Percentiles rank a stretch among this genome's conserved stretches.
Evolutionary conservation across 30 jellyfish, hydroid and myxozoan genomes (phyloP).

Genomic region (Turritopsis dohrnii): DNA sequence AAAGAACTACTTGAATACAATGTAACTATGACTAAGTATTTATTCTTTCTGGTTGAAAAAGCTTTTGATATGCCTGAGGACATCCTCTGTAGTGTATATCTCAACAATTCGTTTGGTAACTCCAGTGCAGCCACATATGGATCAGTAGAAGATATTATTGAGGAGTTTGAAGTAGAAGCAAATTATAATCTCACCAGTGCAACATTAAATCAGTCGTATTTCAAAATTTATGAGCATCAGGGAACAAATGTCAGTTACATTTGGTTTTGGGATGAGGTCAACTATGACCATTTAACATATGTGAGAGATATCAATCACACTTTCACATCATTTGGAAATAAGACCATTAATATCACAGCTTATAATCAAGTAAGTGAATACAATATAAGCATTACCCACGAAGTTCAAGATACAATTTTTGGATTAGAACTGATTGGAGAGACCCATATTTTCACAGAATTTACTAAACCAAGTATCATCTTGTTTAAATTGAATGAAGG

Average conservation of each 20-base stretch:
- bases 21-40: not conserved
- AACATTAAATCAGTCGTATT: not conserved
- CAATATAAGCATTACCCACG: conserved; percentile 19
- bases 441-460: conserved; percentile 2
- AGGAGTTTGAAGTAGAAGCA: not conserved
- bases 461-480: not conserved
- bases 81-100: not conserved
- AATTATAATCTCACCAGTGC: conserved; percentile 7
- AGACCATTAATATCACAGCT: conserved; percentile 47
- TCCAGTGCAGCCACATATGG: not conserved
- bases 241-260: conserved; percentile 67
- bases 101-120: not conserved
- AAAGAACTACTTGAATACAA: not conserved
- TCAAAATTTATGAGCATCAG: conserved; percentile 5
- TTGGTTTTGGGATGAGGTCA: conserved; percentile 71
- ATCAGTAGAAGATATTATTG: not conserved
- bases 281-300: conserved; percentile 32
- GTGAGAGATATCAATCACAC: conserved; percentile 40
- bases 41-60: not conserved
- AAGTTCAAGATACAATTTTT: conserved; percentile 56
- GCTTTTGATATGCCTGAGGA: not conserved
- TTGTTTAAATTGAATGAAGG: not conserved
- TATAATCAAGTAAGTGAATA: conserved; percentile 54
- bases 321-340: conserved; percentile 65
- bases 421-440: not conserved